phyloP scores from a whole-genome alignment of 2,888 invertebrate species.

The Plusia festucae region DNA sequence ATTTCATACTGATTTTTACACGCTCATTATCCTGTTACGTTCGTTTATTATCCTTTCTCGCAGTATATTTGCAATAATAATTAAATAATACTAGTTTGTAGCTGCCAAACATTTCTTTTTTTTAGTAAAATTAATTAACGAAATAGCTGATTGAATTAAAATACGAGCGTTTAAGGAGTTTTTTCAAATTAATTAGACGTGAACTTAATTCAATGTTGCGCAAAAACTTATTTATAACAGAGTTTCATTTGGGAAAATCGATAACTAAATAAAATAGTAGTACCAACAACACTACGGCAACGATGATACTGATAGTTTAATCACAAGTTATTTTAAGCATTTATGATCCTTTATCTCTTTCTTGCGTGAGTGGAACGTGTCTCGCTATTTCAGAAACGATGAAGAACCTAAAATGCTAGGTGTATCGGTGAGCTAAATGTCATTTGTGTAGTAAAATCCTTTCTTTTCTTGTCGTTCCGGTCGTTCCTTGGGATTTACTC shows the following conservation, averaged over 20 bases:
- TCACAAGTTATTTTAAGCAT: constrained; percentile 27
- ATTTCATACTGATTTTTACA: too few relatives aligned
- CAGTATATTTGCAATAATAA: too few relatives aligned
- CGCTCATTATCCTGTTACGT: too few relatives aligned
- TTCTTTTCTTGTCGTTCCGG: constrained; percentile 31
- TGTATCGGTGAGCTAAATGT: constrained; percentile 10
- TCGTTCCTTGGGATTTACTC: constrained; percentile 31
- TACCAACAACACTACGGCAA: constrained; percentile 5
- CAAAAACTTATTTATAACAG: neutral
- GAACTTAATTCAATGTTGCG: neutral
- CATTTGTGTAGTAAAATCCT: constrained; percentile 20
- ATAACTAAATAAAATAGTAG: neutral
- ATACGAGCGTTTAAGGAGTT: too few relatives aligned
- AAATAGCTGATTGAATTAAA: too few relatives aligned
- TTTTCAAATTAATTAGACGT: too few relatives aligned
- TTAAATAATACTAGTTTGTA: too few relatives aligned
- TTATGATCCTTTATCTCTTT: constrained; percentile 19
- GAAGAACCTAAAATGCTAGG: neutral
- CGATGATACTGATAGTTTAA: neutral
- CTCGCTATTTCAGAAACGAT: constrained; percentile 12
- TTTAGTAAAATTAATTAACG: too few relatives aligned
- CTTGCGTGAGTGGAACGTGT: neutral
- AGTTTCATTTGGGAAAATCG: neutral
- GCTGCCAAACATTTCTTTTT: too few relatives aligned
- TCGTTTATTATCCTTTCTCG: too few relatives aligned